phyloP scores from a whole-genome alignment of 2,113 vertebrate species.

The Aptenodytes forsteri region DNA sequence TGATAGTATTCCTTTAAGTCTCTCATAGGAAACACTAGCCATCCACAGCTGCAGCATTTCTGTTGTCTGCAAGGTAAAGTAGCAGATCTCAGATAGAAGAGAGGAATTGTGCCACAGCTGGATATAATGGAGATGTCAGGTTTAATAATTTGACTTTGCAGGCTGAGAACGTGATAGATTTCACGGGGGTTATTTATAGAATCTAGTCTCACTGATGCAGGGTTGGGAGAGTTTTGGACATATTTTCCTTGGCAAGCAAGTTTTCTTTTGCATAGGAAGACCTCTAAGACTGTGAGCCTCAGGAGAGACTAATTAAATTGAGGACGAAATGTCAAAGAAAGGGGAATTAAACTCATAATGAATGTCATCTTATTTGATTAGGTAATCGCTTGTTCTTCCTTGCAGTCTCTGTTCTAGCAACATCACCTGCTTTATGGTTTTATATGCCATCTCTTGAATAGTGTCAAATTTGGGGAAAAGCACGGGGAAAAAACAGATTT shows the following conservation, averaged over 20 bases:
- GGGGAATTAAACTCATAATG: constrained; percentile 16
- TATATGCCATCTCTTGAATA: neutral
- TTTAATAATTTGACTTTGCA: constrained; percentile 65
- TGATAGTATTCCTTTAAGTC: neutral
- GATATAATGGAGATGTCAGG: constrained; percentile 60
- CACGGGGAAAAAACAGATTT: neutral
- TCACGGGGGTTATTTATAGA: constrained; percentile 67
- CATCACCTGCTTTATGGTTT: neutral
- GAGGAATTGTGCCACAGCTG: neutral
- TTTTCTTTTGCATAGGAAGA: constrained; percentile 20
- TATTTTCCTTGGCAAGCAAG: constrained; percentile 49
- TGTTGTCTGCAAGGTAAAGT: neutral
- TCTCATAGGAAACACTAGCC: neutral
- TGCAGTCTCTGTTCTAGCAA: neutral
- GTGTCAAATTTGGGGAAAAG: neutral
- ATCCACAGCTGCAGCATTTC: neutral
- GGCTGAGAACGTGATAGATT: constrained; percentile 60
- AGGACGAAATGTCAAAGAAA: constrained; percentile 16
- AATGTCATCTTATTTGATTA: constrained; percentile 18
- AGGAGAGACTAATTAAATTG: constrained; percentile 36
- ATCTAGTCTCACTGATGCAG: neutral
- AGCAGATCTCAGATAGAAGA: neutral
- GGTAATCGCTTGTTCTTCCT: neutral
- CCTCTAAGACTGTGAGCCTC: neutral
- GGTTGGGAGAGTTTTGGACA: constrained; percentile 32